These are phyloP conservation scores for Gryllus longicercus DNA, from an alignment of 2,888 invertebrate species.

Conservation along the genomic window DNA sequence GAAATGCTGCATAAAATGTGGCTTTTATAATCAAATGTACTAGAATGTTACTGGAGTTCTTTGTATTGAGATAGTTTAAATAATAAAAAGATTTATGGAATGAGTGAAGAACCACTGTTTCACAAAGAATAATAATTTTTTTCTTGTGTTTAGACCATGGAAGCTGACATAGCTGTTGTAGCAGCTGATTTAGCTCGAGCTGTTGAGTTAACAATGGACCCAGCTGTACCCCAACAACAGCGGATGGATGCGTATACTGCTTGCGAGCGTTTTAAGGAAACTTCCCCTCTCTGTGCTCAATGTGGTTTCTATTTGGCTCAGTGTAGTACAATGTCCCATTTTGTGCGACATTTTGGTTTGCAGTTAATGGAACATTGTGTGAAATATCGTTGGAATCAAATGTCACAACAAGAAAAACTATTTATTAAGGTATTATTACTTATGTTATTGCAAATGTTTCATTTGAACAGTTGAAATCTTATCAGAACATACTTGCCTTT, in stretches of 20 bases:
- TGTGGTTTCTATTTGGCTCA: conserved; percentile 79
- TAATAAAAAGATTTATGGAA: too few relatives aligned
- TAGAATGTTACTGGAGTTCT: too few relatives aligned
- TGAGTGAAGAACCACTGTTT: too few relatives aligned
- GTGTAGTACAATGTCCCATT: conserved; percentile 67
- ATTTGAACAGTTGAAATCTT: too few relatives aligned
- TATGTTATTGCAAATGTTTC: not conserved
- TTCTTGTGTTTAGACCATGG: not conserved
- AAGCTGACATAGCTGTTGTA: conserved; percentile 41
- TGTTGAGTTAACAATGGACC: conserved; percentile 78
- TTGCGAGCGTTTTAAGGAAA: conserved; percentile 68
- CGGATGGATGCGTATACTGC: conserved; percentile 69
- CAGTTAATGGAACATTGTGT: conserved; percentile 91
- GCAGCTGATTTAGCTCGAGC: conserved; percentile 77
- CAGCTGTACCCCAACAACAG: conserved; percentile 69
- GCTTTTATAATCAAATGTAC: too few relatives aligned
- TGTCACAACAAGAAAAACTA: conserved; percentile 80
- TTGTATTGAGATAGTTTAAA: too few relatives aligned
- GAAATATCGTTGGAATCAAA: conserved; percentile 88
- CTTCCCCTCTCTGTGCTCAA: conserved; percentile 82
- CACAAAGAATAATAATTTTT: too few relatives aligned
- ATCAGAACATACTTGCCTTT: too few relatives aligned
- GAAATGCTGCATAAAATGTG: too few relatives aligned
- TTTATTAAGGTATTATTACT: conserved; percentile 69
- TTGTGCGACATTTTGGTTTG: conserved; percentile 85